Base-by-base conservation (phyloP, 1,140 invertebrate genomes). In the Ephestia elutella region DNA sequence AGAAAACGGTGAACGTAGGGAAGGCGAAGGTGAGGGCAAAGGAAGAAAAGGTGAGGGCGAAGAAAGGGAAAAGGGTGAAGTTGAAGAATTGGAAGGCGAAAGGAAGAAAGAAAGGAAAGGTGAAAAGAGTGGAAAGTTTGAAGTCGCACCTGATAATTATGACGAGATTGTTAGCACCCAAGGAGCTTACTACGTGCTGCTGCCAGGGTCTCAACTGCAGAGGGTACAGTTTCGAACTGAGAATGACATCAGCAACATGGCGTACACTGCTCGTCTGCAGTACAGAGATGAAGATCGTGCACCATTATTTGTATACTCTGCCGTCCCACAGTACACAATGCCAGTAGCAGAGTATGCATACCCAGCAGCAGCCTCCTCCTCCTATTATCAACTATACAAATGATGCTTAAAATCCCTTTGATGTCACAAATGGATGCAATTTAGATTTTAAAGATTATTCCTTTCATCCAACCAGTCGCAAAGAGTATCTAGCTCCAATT, bases 211-310 rank as follows among this genome's bases (percentile, higher is more conserved):
- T 5, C 82, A 83, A 63, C 73, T 87, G 0, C 85, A 87, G 63
- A 62, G 78, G 57, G 78, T 87, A 0, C 82, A 84, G 59, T 87
- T 81, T 71, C 69, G 78, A 21, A 87, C 85, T 0, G 78, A 86
- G 48, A 86, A 85, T 48, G 85, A 87, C 48, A 19, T 80, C 4
- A 71, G 74, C 20, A 87, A 86, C 55, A 87, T 87, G 85, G 85
- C 85, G 5, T 87, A 87, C 58, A 85, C 85, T 1, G 85, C 85
- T 21, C 74, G 75, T 57, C 70, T 87, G 19, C 82, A 84, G 30
- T 86, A 87, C 72, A 78, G 54, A 44, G 71, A 70, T 20, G 85
- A 83, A 67, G 83, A 87, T 50, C 74, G 78, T 5, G 83, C 82
- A 0, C 83, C 85, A 0, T 61, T 86, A 15, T 86, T 75, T 58